Evolutionary conservation across 1,140 invertebrate species (phyloP), one percentile per base, ranked within the genome.

Genomic region (Cardiocondyla obscurior): DNA sequence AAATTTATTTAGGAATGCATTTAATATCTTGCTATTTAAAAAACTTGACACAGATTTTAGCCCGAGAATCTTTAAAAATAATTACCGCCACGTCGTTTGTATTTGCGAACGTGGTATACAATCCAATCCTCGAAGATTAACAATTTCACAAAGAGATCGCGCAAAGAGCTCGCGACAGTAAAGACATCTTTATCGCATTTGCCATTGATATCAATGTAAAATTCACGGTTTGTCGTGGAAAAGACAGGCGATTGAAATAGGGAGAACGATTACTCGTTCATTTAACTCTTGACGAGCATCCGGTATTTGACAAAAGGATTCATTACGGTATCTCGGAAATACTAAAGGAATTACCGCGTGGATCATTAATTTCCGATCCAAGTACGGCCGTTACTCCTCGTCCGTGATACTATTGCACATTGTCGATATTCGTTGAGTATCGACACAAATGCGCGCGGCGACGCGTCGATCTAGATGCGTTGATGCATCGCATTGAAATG

Each of bases 341-440:
- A 77, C 44, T 49, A 36, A 58, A 82, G 7, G 53, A 46, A 12
- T 73, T 19, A 36, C 22, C 12, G 33, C 12, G 64, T 14, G n/a
- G 42, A 58, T 36, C 79, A 79, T 83, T 86, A 83, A 87, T 87
- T 87, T 83, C 65, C 69, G 57, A 42, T n/a, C 28, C 14, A 22
- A n/a, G 44, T 22, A 16, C 7, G 53, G 19, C 39, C 55, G 77
- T 58, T 72, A 28, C 10, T 72, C 39, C 49, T 30, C 46, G 10
- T 53, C 1, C 62, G 46, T 14, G 46, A 69, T 79, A 53, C 25
- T 33, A 76, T 69, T 69, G 74, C 28, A 14, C 74, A 69, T 19
- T 33, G 25, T 69, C 33, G 62, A 69, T 69, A 79, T 33, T 39
- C 44, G 22, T 46, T 39, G 33, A 22, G 16, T 62, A 62, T 65